These are phyloP conservation scores for Tragelaphus oryx DNA, from an alignment of 2,797 vertebrate genomes.

Conservation along the genomic window DNA sequence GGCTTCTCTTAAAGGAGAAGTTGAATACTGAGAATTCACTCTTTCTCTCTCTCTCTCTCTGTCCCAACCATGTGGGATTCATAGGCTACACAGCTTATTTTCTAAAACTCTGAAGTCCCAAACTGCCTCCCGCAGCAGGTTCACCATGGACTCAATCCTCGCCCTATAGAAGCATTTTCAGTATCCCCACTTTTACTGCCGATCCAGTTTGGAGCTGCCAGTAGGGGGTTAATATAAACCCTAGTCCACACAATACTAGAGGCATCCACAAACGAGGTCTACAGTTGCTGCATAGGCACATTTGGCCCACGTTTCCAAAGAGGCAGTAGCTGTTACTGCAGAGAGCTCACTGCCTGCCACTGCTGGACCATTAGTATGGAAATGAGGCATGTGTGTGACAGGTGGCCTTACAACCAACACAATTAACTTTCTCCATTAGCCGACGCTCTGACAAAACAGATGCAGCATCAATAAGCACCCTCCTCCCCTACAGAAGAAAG, in stretches of 20 bases:
- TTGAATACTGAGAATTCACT: not conserved
- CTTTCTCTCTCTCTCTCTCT: not conserved
- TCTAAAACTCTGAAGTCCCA: not conserved
- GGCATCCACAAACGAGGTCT: slow-evolving; percentile 73
- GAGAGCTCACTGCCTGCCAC: slow-evolving; percentile 87
- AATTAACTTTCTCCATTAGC: slow-evolving; percentile 95
- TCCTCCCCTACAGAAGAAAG: slow-evolving; percentile 82
- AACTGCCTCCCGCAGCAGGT: not conserved
- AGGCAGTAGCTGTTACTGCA: slow-evolving; percentile 83
- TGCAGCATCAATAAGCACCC: slow-evolving; percentile 86
- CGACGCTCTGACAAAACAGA: slow-evolving; percentile 89
- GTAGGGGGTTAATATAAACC: slow-evolving; percentile 71
- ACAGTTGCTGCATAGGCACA: slow-evolving; percentile 80
- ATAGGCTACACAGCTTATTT: not conserved
- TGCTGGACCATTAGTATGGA: slow-evolving; percentile 93
- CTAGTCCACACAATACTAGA: slow-evolving; percentile 75
- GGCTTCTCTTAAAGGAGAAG: slow-evolving; percentile 24
- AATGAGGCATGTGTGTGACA: slow-evolving; percentile 95
- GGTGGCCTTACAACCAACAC: slow-evolving; percentile 95
- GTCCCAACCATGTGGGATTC: not conserved
- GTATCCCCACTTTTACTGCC: not conserved
- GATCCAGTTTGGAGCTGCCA: not conserved
- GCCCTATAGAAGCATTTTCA: not conserved
- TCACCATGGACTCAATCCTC: not conserved
- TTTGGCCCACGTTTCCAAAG: slow-evolving; percentile 83